Conservation (phyloP, 2,113 vertebrate species). For the Sakesphorus luctuosus region DNA sequence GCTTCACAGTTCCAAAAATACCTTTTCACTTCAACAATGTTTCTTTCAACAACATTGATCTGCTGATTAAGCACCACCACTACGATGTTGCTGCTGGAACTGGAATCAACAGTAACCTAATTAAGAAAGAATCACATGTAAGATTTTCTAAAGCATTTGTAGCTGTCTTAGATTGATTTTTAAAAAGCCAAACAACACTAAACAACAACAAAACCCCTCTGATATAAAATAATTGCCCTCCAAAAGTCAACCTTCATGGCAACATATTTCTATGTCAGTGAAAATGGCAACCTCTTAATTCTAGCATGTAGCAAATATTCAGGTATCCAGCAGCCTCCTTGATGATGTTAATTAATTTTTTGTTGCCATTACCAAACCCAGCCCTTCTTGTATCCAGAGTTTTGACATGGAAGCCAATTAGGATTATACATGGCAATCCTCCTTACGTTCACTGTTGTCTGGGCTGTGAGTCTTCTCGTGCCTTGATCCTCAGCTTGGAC, state of each 20-base stretch:
- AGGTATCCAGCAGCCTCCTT: too few species aligned
- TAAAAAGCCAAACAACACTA: background rate
- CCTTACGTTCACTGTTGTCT: conserved; percentile 68
- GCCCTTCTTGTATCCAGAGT: background rate
- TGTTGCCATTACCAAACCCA: background rate
- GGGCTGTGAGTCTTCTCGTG: conserved; percentile 45
- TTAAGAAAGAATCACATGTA: background rate
- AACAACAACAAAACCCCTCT: background rate
- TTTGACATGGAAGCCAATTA: background rate
- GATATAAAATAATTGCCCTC: background rate
- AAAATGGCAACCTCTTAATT: background rate
- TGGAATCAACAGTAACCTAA: conserved; percentile 71
- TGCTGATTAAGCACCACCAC: conserved; percentile 71
- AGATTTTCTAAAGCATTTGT: background rate
- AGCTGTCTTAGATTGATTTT: background rate
- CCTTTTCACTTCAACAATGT: conserved; percentile 65
- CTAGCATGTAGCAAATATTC: background rate
- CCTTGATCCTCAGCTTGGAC: conserved; percentile 72
- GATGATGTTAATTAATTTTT: background rate
- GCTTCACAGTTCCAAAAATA: conserved; percentile 21
- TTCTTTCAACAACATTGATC: conserved; percentile 70
- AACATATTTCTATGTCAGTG: background rate
- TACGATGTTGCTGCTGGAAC: conserved; percentile 62
- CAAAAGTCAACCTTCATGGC: background rate
- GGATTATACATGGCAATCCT: background rate